These are phyloP conservation scores for Pachyuromys duprasi DNA, from an alignment of 2,797 vertebrate species.

Conservation along the genomic window DNA sequence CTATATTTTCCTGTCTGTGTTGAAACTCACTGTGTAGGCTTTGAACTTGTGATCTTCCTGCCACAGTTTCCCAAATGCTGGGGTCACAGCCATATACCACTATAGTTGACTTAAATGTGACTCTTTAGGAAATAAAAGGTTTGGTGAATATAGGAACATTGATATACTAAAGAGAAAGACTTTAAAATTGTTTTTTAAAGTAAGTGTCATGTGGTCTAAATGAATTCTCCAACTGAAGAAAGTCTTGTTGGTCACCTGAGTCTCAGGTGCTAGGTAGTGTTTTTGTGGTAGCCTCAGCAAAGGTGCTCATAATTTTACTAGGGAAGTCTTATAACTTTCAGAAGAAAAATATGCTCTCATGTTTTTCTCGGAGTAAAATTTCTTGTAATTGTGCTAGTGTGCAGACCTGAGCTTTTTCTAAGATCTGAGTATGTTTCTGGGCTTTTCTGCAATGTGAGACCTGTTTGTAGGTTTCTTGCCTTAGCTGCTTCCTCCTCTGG, in stretches of 20 bases:
- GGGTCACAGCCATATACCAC: background rate
- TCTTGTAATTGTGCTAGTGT: constrained; percentile 9
- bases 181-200: background rate
- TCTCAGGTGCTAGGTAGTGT: background rate
- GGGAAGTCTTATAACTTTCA: background rate
- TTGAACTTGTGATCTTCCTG: background rate
- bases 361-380: background rate
- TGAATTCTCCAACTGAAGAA: background rate
- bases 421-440: background rate
- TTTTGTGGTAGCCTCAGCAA: background rate
- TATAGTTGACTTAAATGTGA: background rate
- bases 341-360: background rate
- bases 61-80: background rate
- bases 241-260: background rate
- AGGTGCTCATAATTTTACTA: background rate
- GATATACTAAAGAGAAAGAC: background rate
- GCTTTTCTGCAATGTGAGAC: background rate
- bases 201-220: background rate
- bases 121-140: background rate
- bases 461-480: background rate
- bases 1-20: background rate
- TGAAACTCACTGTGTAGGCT: background rate
- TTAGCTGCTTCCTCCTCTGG: background rate
- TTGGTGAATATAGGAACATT: background rate
- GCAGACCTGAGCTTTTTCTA: background rate